A percentile compares a stretch with the other conserved stretches of the same genome.
These are phyloP conservation scores for Adrianichthys oophorus DNA, from an alignment of 2,797 vertebrate species.

Conservation along the genomic window DNA sequence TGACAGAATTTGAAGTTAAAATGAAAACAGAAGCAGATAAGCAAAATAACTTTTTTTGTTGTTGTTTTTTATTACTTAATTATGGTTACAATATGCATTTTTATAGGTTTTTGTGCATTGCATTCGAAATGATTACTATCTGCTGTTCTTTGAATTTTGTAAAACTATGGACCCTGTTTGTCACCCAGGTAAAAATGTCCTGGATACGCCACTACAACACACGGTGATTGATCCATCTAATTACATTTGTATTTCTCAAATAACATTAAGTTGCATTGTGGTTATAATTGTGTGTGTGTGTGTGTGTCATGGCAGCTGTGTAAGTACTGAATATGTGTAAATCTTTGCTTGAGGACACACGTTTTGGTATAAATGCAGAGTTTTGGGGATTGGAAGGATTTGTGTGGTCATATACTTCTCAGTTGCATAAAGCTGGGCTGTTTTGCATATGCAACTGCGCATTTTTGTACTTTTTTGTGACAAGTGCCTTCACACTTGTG, in stretches of 20 bases:
- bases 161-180: too few relatives aligned
- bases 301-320: conserved; percentile 3
- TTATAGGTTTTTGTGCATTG: too few relatives aligned
- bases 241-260: conserved; percentile 30
- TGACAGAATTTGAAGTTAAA: too few relatives aligned
- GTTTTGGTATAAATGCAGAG: conserved; percentile 40
- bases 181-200: too few relatives aligned
- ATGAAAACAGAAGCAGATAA: too few relatives aligned
- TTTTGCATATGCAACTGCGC: conserved; percentile 65
- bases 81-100: too few relatives aligned
- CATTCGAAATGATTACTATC: too few relatives aligned
- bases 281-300: conserved; percentile 4
- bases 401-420: conserved; percentile 46
- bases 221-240: conserved; percentile 7
- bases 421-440: conserved; percentile 38
- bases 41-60: too few relatives aligned
- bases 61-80: too few relatives aligned
- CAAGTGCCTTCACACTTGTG: conserved; percentile 62
- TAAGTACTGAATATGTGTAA: conserved; percentile 6
- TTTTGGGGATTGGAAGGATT: conserved; percentile 56
- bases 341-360: conserved; percentile 25
- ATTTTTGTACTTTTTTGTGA: conserved; percentile 47
- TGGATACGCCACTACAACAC: too few relatives aligned
- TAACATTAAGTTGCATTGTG: conserved; percentile 27
- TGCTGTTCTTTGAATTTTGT: too few relatives aligned